Evolutionary conservation across 1,140 invertebrate species (phyloP), one percentile per base, ranked within the genome.

Genomic region (Lepidurus packardi): DNA sequence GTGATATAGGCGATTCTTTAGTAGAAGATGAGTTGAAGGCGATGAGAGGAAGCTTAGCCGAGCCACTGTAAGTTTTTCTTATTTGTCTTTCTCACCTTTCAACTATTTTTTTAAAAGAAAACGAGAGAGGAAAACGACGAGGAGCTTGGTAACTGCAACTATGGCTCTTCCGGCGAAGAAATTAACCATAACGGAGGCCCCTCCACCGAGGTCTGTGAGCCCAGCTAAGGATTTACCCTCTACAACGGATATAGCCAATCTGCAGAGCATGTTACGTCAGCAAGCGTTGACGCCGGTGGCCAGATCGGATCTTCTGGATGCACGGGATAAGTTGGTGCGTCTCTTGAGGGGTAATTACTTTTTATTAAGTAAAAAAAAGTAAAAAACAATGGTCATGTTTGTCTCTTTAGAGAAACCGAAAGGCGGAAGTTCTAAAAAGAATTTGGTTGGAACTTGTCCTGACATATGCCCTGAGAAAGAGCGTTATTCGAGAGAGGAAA

Each of bases 391-490:
- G 1, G 3, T 73, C 34, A 0, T 34, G 34, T 3, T 73, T n/a
- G 3, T 4, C 2, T 3, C 16, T 73, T 73, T 75, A 75, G 74
- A 75, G n/a, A 75, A 43, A 43, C n/a, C 34, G 1, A 75, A 75
- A 75, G 43, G 34, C 16, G 74, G 34, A 43, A 42, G 16, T 41
- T 16, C 21, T 3, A 73, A 43, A 43, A 34, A 24, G 16, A 74
- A 78, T 42, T 13, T 24, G 43, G 43, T 73, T 41, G 97, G 96
- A 11, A 92, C 91, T 7, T 99, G 97, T 85, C 91, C 91, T 1
- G 97, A 99, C 83, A 99, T 99, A 97, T 99, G 98, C 85, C 96
- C 97, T 0, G 97, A 99, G 84, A 98, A 96, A 84, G 97, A 99
- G 85, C 86, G 97, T 73, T 89, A 97, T 76, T 90, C 95, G 84